Conservation (phyloP, 1,140 invertebrate genomes). For the Cotesia vestalis region DNA sequence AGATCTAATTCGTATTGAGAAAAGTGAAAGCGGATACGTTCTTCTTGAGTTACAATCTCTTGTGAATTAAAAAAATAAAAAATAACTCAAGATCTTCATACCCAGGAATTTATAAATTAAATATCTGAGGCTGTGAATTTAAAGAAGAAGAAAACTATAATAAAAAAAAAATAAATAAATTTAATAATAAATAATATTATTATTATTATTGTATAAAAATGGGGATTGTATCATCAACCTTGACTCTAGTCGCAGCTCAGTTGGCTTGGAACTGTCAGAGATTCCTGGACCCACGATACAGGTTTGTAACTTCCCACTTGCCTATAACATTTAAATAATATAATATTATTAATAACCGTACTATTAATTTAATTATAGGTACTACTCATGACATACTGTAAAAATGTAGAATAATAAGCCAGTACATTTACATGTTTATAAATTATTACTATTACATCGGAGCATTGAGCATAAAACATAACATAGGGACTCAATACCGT, state of each 20-base stretch:
- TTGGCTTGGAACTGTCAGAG: slow-evolving; percentile 46
- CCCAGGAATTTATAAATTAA: background rate
- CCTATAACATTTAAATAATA: no score
- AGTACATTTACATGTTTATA: no score
- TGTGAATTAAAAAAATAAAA: background rate
- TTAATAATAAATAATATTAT: slow-evolving; percentile 1
- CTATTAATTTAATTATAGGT: no score
- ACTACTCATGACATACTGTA: no score
- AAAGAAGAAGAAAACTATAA: no score
- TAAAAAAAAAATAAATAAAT: background rate
- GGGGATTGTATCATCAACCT: slow-evolving; percentile 33
- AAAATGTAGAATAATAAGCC: no score
- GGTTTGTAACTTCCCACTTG: slow-evolving; percentile 31
- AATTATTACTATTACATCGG: no score
- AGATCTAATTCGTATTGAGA: slow-evolving; percentile 3
- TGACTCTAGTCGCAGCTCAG: slow-evolving; percentile 40
- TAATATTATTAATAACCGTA: no score
- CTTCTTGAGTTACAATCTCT: no score
- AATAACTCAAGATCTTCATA: background rate
- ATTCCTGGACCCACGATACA: slow-evolving; percentile 47
- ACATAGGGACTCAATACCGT: no score
- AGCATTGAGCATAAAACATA: no score
- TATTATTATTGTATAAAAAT: slow-evolving; percentile 19
- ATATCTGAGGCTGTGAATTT: no score
- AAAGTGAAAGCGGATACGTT: slow-evolving; percentile 26